Evolutionary conservation across 2,888 invertebrate genomes (phyloP).

Genomic region (Polyommatus iphigenia): DNA sequence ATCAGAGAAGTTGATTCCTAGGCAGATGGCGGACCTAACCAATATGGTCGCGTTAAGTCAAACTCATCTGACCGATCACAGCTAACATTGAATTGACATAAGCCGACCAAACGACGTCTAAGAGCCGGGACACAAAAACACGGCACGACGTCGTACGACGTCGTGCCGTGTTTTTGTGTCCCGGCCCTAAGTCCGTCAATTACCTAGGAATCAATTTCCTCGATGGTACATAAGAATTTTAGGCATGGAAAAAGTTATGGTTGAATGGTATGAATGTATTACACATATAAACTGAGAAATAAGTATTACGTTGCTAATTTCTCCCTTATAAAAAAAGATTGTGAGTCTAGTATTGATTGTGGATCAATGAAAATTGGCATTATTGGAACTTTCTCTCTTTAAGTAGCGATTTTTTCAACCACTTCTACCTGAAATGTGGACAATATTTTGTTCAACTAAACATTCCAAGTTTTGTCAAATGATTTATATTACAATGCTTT

Average conservation of each 20-base stretch:
- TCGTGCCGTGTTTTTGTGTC: no score
- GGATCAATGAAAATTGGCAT: background rate
- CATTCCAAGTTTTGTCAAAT: background rate
- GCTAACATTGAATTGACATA: no score
- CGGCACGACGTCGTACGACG: no score
- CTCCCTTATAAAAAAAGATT: background rate
- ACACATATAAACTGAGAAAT: background rate
- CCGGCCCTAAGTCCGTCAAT: no score
- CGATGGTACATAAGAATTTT: no score
- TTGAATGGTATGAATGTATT: background rate
- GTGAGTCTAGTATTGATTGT: background rate
- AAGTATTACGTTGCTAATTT: background rate
- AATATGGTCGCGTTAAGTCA: no score
- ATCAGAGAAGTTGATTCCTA: no score
- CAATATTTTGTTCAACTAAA: conserved; percentile 17
- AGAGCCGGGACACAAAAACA: no score
- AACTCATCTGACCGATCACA: no score
- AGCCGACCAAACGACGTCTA: no score
- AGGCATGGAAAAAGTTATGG: background rate
- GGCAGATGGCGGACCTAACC: no score
- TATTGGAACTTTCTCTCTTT: conserved; percentile 57
- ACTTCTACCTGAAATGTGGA: conserved; percentile 47
- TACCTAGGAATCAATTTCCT: no score
- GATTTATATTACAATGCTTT: background rate
- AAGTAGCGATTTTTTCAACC: conserved; percentile 43